Evolutionary conservation across 2,797 vertebrate species (phyloP).

Genomic region (Rousettus madagascariensis): DNA sequence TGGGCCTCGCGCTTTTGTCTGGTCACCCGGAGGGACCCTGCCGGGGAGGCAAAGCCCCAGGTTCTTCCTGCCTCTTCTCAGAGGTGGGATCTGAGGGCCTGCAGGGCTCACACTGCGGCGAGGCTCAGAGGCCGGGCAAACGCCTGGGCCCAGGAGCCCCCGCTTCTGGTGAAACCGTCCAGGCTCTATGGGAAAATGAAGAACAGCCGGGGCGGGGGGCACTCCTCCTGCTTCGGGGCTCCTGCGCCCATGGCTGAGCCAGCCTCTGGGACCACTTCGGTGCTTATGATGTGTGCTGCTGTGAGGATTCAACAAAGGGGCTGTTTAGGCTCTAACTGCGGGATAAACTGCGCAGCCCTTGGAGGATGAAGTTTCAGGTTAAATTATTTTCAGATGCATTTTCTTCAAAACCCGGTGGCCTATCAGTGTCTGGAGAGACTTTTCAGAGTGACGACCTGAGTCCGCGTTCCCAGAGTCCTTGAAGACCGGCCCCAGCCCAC

Average conservation of each 20-base stretch:
- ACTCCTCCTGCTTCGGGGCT: no score
- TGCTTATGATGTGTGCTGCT: no score
- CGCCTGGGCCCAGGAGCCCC: no score
- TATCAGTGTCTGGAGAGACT: neutral
- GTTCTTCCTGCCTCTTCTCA: neutral
- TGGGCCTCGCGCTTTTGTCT: fast-evolving
- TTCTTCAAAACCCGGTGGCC: neutral
- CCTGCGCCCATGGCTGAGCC: no score
- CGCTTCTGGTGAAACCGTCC: no score
- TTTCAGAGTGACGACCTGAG: neutral
- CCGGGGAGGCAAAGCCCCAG: neutral
- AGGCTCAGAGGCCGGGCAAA: neutral
- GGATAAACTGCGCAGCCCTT: fast-evolving
- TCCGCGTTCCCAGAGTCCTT: neutral
- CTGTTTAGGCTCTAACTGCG: no score
- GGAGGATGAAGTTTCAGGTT: neutral
- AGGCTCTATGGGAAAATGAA: no score
- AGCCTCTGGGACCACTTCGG: no score
- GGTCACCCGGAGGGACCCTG: neutral
- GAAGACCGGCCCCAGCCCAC: no score
- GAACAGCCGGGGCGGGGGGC: no score
- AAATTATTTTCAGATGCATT: neutral
- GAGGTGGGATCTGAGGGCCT: neutral
- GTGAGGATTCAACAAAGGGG: no score
- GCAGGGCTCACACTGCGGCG: fast-evolving